These are phyloP conservation scores for Eupithecia pulchellata DNA, from an alignment of 2,888 invertebrate genomes.

Conservation along the genomic window DNA sequence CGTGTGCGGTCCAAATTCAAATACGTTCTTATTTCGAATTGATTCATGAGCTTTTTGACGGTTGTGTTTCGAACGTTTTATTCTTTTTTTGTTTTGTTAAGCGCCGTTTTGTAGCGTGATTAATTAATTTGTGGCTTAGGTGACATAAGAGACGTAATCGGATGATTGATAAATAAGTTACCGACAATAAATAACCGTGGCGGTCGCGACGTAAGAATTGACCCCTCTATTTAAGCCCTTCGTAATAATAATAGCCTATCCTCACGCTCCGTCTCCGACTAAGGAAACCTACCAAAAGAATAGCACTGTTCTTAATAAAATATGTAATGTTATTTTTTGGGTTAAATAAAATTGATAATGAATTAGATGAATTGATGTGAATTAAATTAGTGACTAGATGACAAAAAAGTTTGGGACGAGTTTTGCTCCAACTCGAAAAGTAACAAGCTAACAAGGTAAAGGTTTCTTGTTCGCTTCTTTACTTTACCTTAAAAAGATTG, in stretches of 20 bases:
- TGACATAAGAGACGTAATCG: not conserved
- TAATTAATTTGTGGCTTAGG: slow-evolving; percentile 3
- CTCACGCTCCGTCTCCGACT: no score
- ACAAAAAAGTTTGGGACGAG: no score
- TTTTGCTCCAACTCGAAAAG: no score
- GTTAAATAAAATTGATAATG: no score
- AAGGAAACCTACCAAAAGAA: not conserved
- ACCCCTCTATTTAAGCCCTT: not conserved
- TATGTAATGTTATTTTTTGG: no score
- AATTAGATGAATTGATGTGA: no score
- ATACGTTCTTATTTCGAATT: slow-evolving; percentile 64
- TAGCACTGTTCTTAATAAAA: no score
- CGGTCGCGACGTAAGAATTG: not conserved
- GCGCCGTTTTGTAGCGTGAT: slow-evolving; percentile 2
- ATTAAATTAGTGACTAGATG: no score
- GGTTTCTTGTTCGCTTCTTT: no score
- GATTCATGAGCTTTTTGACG: slow-evolving; percentile 44
- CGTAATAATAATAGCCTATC: not conserved
- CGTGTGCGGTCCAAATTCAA: slow-evolving; percentile 73
- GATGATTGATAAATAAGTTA: not conserved
- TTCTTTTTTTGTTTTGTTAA: slow-evolving; percentile 13
- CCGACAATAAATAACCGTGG: not conserved
- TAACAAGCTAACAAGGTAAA: no score
- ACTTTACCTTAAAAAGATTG: no score
- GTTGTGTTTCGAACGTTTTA: slow-evolving; percentile 10